Conservation (phyloP, 2,797 vertebrate genomes). For the Urocyon cinereoargenteus region DNA sequence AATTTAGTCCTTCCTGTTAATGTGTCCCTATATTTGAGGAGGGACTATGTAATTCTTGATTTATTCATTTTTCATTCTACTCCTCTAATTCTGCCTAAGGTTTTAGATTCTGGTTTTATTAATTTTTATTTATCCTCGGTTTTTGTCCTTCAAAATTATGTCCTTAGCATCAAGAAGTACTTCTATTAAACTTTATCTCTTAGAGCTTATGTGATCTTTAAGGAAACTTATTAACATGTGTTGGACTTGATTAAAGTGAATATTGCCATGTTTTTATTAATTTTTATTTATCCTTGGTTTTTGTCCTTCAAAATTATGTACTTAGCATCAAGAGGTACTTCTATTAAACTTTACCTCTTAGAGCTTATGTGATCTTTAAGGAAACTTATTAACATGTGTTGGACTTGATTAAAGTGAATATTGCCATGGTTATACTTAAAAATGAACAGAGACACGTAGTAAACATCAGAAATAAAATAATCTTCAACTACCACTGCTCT, state of each 20-base stretch:
- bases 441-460: background rate
- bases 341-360: background rate
- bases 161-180: conserved; percentile 19
- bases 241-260: background rate
- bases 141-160: conserved; percentile 52
- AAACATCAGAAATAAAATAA: background rate
- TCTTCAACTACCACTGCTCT: background rate
- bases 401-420: background rate
- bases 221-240: background rate
- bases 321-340: conserved; percentile 16
- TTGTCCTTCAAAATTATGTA: conserved; percentile 38
- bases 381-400: background rate
- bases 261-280: conserved; percentile 8
- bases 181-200: background rate
- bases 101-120: conserved; percentile 38
- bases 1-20: background rate
- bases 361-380: conserved; percentile 30
- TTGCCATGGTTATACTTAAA: conserved; percentile 3
- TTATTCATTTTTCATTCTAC: background rate
- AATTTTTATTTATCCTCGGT: conserved; percentile 32
- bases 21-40: background rate
- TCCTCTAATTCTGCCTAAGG: background rate
- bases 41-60: background rate
- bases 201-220: conserved; percentile 15
- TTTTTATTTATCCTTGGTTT: conserved; percentile 52